A percentile compares a stretch with the other conserved stretches of the same genome.
phyloP scores from a whole-genome alignment of 2,113 vertebrate genomes.

The Gallinago jamesoni region DNA sequence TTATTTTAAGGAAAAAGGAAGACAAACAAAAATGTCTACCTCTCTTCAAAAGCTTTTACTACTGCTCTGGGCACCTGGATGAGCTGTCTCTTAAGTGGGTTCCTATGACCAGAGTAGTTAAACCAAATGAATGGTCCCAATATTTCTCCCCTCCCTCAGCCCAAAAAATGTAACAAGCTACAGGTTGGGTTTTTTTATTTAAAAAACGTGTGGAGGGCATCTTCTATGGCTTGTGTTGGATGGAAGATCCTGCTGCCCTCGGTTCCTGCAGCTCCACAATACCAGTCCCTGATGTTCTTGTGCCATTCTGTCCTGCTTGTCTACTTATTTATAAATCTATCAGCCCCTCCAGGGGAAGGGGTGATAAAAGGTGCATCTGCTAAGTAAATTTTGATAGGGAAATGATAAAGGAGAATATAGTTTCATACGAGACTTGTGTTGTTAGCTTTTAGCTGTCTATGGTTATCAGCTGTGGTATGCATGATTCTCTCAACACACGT shows the following conservation, averaged over 20 bases:
- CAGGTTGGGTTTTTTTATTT: neutral
- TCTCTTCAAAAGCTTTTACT: neutral
- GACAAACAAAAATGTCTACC: neutral
- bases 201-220: neutral
- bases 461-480: neutral
- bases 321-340: neutral
- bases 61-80: neutral
- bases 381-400: neutral
- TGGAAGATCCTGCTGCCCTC: neutral
- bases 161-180: neutral
- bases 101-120: neutral
- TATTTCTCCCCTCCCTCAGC: neutral
- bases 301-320: neutral
- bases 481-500: rapidly evolving
- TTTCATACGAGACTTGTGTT: neutral
- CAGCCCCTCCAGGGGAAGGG: neutral
- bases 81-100: neutral
- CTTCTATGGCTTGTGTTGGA: neutral
- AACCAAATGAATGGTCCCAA: neutral
- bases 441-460: neutral
- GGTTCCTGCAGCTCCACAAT: neutral
- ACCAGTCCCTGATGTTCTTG: neutral
- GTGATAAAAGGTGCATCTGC: neutral
- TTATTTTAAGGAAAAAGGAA: slow-evolving; percentile 1
- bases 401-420: neutral